Percentiles rank a stretch among this genome's conserved stretches.
These are phyloP conservation scores for Cochlearius cochlearius DNA, from an alignment of 2,113 vertebrate genomes.

Conservation along the genomic window DNA sequence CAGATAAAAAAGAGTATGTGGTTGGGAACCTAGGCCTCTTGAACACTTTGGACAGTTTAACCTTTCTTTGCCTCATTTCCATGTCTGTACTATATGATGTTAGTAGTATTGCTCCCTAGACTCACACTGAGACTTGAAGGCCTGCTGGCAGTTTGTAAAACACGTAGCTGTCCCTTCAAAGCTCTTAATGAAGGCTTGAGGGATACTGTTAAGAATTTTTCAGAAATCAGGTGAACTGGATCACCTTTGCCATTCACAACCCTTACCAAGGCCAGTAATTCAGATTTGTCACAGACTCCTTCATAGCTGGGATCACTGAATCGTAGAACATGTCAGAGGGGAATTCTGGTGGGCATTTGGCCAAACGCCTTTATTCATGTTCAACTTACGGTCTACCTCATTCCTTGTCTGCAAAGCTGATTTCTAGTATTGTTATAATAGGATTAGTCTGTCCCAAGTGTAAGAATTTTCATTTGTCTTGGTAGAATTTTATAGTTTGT, in stretches of 20 bases:
- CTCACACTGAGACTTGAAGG: background rate
- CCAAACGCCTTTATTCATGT: background rate
- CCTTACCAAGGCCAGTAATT: background rate
- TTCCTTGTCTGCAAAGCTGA: background rate
- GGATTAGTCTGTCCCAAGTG: background rate
- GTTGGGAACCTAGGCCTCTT: background rate
- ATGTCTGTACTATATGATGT: rapidly evolving
- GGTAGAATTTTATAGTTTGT: background rate
- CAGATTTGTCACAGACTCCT: background rate
- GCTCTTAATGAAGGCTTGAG: background rate
- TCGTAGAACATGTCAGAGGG: background rate
- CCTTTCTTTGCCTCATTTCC: background rate
- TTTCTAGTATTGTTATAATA: background rate
- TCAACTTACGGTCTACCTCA: background rate
- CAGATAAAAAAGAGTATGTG: background rate
- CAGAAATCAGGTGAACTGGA: background rate
- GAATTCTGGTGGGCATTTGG: background rate
- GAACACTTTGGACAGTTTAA: background rate
- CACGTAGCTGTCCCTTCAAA: background rate
- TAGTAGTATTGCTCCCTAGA: background rate
- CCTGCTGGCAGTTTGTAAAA: background rate
- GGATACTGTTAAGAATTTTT: background rate
- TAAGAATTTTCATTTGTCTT: background rate
- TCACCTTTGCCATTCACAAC: background rate
- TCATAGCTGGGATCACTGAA: background rate